A percentile compares a stretch with the other conserved stretches of the same genome.
Conservation (phyloP, 2,113 vertebrate genomes). For the Picathartes gymnocephalus region DNA sequence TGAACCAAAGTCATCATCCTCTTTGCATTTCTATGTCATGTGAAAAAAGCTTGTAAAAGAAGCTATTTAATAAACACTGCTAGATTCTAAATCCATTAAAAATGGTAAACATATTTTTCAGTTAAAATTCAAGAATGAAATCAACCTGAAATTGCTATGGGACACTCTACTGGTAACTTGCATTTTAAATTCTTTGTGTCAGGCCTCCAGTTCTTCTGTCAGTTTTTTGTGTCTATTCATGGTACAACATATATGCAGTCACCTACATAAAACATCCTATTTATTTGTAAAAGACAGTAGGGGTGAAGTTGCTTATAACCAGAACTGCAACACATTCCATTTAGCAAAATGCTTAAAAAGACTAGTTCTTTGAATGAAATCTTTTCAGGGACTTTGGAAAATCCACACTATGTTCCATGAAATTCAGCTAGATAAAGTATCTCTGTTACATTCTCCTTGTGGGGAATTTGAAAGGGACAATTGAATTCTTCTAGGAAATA, state of each 20-base stretch:
- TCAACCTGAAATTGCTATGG: background rate
- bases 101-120: background rate
- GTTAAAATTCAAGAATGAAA: background rate
- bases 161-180: background rate
- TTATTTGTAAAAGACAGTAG: background rate
- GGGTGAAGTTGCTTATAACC: background rate
- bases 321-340: background rate
- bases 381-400: background rate
- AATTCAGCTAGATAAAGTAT: background rate
- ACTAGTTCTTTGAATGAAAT: background rate
- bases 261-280: background rate
- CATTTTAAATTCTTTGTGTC: background rate
- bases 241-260: background rate
- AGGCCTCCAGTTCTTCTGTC: background rate
- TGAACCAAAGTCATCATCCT: background rate
- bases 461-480: background rate
- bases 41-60: background rate
- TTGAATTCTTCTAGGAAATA: background rate
- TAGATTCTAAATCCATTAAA: background rate
- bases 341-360: background rate
- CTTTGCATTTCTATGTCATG: background rate
- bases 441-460: background rate
- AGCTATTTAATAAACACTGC: background rate
- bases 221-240: background rate
- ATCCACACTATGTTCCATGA: background rate